Conservation (phyloP, 2,888 invertebrate species). For the Polylopha cassiicola region DNA sequence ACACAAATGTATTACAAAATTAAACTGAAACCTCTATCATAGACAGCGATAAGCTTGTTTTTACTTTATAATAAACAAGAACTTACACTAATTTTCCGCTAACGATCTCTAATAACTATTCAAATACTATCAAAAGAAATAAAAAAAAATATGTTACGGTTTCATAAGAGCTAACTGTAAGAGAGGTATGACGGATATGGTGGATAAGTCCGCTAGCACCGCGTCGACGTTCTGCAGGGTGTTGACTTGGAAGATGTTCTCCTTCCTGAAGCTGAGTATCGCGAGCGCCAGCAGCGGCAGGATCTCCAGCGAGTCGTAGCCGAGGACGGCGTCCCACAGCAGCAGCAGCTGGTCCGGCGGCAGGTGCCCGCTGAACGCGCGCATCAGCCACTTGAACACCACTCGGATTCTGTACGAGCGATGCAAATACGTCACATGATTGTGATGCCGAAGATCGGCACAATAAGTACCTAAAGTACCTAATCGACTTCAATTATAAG, state of each 20-base stretch:
- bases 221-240: constrained; percentile 90
- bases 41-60: too few species aligned
- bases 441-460: too few species aligned
- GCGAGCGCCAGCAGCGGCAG: constrained; percentile 90
- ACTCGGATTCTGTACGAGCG: constrained; percentile 92
- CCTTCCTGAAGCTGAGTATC: constrained; percentile 90
- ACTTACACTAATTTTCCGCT: too few species aligned
- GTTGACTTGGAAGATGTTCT: constrained; percentile 86
- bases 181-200: constrained; percentile 89
- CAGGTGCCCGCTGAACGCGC: constrained; percentile 96
- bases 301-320: constrained; percentile 94
- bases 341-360: constrained; percentile 94
- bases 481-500: too few species aligned
- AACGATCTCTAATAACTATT: too few species aligned
- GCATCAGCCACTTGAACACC: constrained; percentile 97
- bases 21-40: too few species aligned
- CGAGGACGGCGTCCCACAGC: constrained; percentile 93
- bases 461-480: too few species aligned
- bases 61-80: too few species aligned
- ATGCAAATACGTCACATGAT: too few species aligned
- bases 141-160: constrained; percentile 34
- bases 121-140: too few species aligned
- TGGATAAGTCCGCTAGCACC: constrained; percentile 91
- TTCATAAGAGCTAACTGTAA: constrained; percentile 87
- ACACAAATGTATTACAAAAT: too few species aligned